Percentiles rank a stretch among this genome's conserved stretches.
Evolutionary conservation across 2,888 invertebrate genomes (phyloP).

Genomic region (Tachina fera): DNA sequence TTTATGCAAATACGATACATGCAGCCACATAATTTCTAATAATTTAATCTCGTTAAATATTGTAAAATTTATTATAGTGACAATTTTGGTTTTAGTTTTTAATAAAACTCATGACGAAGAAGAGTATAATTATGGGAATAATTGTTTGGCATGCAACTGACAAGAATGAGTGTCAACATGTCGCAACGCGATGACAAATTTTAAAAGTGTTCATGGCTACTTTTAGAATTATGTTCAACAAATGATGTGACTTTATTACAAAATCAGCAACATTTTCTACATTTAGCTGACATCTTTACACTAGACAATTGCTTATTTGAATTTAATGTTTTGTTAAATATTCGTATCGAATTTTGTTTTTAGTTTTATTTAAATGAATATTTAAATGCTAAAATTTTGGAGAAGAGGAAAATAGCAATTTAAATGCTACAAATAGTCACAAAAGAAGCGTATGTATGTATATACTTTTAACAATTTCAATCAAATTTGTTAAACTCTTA

Average conservation of each 20-base stretch:
- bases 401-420: background rate
- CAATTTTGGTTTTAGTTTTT: background rate
- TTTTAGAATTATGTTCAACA: conserved; percentile 35
- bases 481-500: conserved; percentile 78
- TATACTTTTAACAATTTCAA: conserved; percentile 75
- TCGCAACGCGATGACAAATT: background rate
- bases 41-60: conserved; percentile 45
- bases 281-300: background rate
- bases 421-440: conserved; percentile 32
- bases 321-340: background rate
- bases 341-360: background rate
- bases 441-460: conserved; percentile 44
- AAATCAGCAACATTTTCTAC: conserved; percentile 21
- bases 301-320: conserved; percentile 10
- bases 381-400: background rate
- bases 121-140: conserved; percentile 4
- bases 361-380: background rate
- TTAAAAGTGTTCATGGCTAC: conserved; percentile 14
- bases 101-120: background rate
- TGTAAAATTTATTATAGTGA: conserved; percentile 30
- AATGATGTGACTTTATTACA: conserved; percentile 42
- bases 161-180: background rate
- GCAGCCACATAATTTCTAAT: conserved; percentile 1
- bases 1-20: background rate
- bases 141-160: conserved; percentile 30